phyloP scores from a whole-genome alignment of 2,113 vertebrate genomes.

The sheep (Ovis aries) region DNA sequence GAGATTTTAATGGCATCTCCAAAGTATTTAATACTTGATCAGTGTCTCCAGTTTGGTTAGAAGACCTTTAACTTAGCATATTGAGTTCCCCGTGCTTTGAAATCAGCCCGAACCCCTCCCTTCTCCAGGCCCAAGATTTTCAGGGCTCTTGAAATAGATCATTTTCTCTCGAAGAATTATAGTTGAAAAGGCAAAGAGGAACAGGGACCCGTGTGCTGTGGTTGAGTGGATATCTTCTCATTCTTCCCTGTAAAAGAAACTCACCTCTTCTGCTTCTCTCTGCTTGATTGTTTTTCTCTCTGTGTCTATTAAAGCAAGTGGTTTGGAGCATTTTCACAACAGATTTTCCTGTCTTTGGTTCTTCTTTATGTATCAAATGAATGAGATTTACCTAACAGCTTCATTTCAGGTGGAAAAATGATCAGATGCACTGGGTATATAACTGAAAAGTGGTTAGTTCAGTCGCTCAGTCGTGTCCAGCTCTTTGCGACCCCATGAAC shows the following conservation, averaged over 20 bases:
- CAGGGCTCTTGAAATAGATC: neutral
- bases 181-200: neutral
- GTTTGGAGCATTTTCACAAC: neutral
- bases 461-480: no score
- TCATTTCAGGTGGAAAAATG: neutral
- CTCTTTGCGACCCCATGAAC: no score
- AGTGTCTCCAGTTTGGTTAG: neutral
- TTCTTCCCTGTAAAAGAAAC: neutral
- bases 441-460: neutral
- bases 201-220: neutral
- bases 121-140: neutral
- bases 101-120: neutral
- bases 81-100: neutral
- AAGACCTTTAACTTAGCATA: neutral
- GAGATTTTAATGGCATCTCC: neutral
- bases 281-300: neutral
- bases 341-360: neutral
- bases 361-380: neutral
- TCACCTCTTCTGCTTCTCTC: neutral
- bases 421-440: neutral
- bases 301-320: neutral
- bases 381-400: neutral
- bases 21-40: neutral
- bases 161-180: neutral
- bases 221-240: neutral